phyloP scores from a whole-genome alignment of 2,888 invertebrate genomes.

The Theretra japonica region DNA sequence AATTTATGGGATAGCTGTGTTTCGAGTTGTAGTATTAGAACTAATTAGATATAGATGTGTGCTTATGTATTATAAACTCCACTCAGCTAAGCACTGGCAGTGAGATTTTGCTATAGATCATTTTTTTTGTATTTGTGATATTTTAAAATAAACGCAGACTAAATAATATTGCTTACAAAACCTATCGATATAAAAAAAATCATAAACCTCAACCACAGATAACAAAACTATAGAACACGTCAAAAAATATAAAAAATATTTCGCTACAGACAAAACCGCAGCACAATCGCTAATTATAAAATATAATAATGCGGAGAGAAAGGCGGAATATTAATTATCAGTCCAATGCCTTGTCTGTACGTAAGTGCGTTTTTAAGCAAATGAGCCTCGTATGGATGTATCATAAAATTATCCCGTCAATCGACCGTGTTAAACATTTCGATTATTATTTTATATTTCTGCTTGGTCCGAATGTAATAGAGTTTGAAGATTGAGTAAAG shows the following conservation, averaged over 20 bases:
- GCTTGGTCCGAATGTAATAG: background rate
- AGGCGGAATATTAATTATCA: conserved; percentile 5
- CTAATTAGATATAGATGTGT: too few species aligned
- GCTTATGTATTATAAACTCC: too few species aligned
- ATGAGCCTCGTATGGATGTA: background rate
- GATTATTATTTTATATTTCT: conserved; percentile 2
- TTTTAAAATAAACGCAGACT: too few species aligned
- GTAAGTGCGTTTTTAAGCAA: conserved; percentile 23
- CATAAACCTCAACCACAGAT: background rate
- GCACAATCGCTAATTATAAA: background rate
- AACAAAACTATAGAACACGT: background rate
- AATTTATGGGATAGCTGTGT: too few species aligned
- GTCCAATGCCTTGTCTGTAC: background rate
- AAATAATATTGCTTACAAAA: too few species aligned
- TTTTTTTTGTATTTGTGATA: too few species aligned
- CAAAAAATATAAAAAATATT: background rate
- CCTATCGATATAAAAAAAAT: background rate
- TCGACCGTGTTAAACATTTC: background rate
- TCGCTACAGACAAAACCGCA: background rate
- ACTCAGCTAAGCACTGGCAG: too few species aligned
- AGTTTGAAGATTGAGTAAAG: too few species aligned
- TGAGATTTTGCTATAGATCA: too few species aligned
- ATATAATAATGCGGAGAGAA: conserved; percentile 5
- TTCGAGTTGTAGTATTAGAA: too few species aligned
- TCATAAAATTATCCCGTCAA: conserved; percentile 4